Percentiles rank a stretch among this genome's conserved stretches.
These are phyloP conservation scores for Apamea monoglypha DNA, from an alignment of 2,888 invertebrate genomes.

Conservation along the genomic window DNA sequence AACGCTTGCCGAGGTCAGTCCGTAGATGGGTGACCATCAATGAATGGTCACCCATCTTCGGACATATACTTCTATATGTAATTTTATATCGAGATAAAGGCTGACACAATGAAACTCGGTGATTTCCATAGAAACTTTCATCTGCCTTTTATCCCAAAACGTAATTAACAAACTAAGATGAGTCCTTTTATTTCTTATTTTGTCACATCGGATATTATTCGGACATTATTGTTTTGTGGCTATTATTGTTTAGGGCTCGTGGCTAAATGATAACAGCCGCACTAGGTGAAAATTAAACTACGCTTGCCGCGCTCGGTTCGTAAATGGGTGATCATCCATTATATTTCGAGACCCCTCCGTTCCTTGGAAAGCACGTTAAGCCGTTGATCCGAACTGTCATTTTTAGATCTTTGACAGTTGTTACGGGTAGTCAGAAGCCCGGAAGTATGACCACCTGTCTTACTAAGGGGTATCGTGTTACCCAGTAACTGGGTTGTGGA, in stretches of 20 bases:
- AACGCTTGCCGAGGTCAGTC: not conserved
- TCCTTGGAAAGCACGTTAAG: not conserved
- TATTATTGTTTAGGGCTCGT: not conserved
- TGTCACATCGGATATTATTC: not conserved
- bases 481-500: no score
- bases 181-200: not conserved
- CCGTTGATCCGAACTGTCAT: not conserved
- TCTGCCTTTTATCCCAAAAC: not conserved
- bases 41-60: no score
- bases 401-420: not conserved
- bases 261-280: not conserved
- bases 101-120: not conserved
- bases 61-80: not conserved
- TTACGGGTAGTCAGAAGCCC: not conserved
- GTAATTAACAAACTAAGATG: not conserved
- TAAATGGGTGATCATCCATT: no score
- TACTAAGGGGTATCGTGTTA: no score
- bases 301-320: no score
- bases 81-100: not conserved
- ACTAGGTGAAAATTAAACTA: not conserved
- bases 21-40: not conserved
- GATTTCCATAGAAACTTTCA: not conserved
- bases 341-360: no score
- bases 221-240: not conserved
- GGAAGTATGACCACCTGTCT: no score